phyloP scores from a whole-genome alignment of 2,797 vertebrate species.

The Clarias pachynema region DNA sequence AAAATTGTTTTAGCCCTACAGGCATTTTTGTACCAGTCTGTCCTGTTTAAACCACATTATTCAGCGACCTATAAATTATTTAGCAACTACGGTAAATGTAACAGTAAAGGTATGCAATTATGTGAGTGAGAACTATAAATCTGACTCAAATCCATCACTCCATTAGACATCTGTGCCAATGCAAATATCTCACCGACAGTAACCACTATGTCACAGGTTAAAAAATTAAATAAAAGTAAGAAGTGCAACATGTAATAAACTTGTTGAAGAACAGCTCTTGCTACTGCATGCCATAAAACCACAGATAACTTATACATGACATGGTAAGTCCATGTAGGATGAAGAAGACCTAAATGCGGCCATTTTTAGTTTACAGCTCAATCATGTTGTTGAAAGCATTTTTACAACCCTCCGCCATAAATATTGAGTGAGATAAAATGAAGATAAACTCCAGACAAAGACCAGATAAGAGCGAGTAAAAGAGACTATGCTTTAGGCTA shows the following conservation, averaged over 20 bases:
- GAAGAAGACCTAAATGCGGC: slow-evolving; percentile 52
- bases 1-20: neutral
- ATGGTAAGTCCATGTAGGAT: slow-evolving; percentile 29
- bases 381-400: slow-evolving; percentile 60
- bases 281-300: slow-evolving; percentile 37
- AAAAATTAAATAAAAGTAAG: neutral
- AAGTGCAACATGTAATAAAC: neutral
- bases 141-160: neutral
- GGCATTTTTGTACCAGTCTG: neutral
- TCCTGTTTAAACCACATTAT: slow-evolving; percentile 4
- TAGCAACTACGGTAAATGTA: slow-evolving; percentile 11
- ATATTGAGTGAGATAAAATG: slow-evolving; percentile 69
- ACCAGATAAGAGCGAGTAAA: slow-evolving; percentile 59
- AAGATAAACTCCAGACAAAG: slow-evolving; percentile 61
- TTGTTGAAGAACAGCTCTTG: neutral
- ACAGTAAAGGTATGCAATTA: neutral
- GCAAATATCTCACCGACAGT: neutral
- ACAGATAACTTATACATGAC: slow-evolving; percentile 24
- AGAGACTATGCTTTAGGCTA: slow-evolving; percentile 57
- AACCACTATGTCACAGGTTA: neutral
- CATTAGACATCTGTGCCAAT: neutral
- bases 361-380: slow-evolving; percentile 63
- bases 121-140: neutral
- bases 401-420: slow-evolving; percentile 66
- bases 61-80: neutral